These are phyloP conservation scores for Cistogaster globosa DNA, from an alignment of 2,888 invertebrate genomes.

Conservation along the genomic window DNA sequence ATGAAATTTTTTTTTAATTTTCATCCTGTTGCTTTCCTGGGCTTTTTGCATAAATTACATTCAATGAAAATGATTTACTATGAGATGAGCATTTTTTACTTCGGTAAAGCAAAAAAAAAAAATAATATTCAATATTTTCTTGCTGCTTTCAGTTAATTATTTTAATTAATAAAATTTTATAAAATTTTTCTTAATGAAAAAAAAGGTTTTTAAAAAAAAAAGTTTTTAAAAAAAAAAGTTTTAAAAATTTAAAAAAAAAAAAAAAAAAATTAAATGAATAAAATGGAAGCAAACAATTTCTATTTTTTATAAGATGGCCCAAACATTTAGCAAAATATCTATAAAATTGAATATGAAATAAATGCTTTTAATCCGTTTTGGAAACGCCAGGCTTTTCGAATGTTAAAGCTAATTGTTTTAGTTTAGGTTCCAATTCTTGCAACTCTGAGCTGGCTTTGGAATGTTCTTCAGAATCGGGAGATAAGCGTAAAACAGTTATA, in stretches of 20 bases:
- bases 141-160: too few relatives aligned
- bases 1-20: too few relatives aligned
- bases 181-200: too few relatives aligned
- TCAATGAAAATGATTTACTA: too few relatives aligned
- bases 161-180: too few relatives aligned
- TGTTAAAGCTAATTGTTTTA: constrained; percentile 77
- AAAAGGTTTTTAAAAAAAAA: not conserved
- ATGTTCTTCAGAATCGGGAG: constrained; percentile 83
- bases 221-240: not conserved
- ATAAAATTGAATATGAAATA: constrained; percentile 3
- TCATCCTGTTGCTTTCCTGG: too few relatives aligned
- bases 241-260: not conserved
- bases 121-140: too few relatives aligned
- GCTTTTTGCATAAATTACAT: too few relatives aligned
- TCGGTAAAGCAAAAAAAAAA: too few relatives aligned
- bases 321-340: constrained; percentile 1
- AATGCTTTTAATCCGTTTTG: constrained; percentile 77
- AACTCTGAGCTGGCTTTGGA: constrained; percentile 83
- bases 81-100: too few relatives aligned
- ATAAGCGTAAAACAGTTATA: constrained; percentile 85
- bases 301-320: constrained; percentile 20
- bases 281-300: constrained; percentile 39
- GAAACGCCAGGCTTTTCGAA: constrained; percentile 79
- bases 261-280: constrained; percentile 31
- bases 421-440: constrained; percentile 74